Conservation (phyloP, 2,888 invertebrate genomes). For the Ligdia adustata region DNA sequence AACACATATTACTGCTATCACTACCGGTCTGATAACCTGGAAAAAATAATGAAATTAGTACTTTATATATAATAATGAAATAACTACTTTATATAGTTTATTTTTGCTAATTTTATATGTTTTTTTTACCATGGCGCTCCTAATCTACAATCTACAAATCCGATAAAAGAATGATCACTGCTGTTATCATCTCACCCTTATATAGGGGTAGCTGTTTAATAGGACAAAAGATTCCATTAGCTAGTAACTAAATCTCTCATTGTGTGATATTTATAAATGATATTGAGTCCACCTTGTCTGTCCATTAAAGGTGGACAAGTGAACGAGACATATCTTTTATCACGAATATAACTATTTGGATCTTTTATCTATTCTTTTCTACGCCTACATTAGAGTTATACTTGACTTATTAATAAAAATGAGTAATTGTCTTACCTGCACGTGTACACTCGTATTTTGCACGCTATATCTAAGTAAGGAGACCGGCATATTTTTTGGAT, state of each 20-base stretch:
- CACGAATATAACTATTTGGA: slow-evolving; percentile 5
- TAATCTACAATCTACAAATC: slow-evolving; percentile 35
- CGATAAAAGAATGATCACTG: slow-evolving; percentile 40
- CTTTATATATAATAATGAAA: background rate
- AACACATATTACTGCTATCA: slow-evolving; percentile 51
- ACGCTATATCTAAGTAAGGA: too few species aligned
- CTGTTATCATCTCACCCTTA: slow-evolving; percentile 49
- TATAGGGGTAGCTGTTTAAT: slow-evolving; percentile 66
- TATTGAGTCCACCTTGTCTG: slow-evolving; percentile 23
- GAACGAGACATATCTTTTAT: slow-evolving; percentile 3
- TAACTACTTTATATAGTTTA: background rate
- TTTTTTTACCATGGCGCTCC: slow-evolving; percentile 59
- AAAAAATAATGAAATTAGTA: slow-evolving; percentile 38
- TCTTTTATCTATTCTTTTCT: background rate
- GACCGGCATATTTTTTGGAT: too few species aligned
- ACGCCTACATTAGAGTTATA: too few species aligned
- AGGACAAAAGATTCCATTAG: slow-evolving; percentile 68
- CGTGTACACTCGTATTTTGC: too few species aligned
- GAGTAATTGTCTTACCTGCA: too few species aligned
- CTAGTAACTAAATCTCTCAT: slow-evolving; percentile 36
- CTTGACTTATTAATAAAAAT: too few species aligned
- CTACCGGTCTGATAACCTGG: slow-evolving; percentile 53
- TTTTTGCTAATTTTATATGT: background rate
- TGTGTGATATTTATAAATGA: slow-evolving; percentile 40
- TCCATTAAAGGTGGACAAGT: slow-evolving; percentile 17